phyloP scores from a whole-genome alignment of 2,888 invertebrate genomes.

The Ennomos fuscantarius region DNA sequence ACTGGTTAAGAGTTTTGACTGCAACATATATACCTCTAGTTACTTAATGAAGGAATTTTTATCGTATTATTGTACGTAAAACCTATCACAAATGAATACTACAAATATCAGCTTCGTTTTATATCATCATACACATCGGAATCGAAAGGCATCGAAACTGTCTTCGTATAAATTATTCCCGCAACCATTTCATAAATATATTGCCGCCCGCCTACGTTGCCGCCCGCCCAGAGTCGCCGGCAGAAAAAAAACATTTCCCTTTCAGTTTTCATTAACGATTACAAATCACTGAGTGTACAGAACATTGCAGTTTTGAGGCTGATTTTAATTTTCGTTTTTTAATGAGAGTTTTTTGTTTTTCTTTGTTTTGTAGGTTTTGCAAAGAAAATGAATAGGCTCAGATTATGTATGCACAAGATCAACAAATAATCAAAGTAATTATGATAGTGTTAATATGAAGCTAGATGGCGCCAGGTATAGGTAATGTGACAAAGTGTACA shows the following conservation, averaged over 20 bases:
- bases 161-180: slow-evolving; percentile 55
- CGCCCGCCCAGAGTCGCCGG: slow-evolving; percentile 28
- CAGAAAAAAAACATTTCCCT: slow-evolving; percentile 41
- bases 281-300: slow-evolving; percentile 35
- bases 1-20: no score
- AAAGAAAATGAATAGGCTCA: no score
- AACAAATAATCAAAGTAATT: no score
- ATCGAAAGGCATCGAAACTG: slow-evolving; percentile 41
- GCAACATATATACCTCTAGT: no score
- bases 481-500: no score
- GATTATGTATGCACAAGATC: no score
- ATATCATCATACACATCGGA: slow-evolving; percentile 24
- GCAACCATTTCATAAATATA: slow-evolving; percentile 54
- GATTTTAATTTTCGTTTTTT: slow-evolving; percentile 3
- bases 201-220: slow-evolving; percentile 41
- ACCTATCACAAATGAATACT: slow-evolving; percentile 3
- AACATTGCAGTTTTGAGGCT: not conserved
- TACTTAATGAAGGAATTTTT: no score
- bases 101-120: slow-evolving; percentile 24
- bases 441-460: no score
- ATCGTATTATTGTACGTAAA: not conserved
- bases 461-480: no score
- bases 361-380: not conserved
- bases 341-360: not conserved
- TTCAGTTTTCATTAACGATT: slow-evolving; percentile 43